Evolutionary conservation across 1,140 invertebrate species (phyloP).

Genomic region (Caerostris extrusa): DNA sequence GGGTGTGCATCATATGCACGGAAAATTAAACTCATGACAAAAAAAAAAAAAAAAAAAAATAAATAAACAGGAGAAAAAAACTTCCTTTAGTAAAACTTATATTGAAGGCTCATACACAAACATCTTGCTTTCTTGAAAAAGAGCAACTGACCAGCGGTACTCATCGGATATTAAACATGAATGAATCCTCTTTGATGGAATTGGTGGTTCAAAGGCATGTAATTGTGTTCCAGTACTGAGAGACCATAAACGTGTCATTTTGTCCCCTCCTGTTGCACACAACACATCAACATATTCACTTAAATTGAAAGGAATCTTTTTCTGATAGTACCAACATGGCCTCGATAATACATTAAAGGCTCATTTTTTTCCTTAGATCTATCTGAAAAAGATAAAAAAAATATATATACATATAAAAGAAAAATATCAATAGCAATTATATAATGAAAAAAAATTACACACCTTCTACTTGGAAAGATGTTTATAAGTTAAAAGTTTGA

Average conservation of each 20-base stretch:
- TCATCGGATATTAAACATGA: neutral
- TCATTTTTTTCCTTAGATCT: neutral
- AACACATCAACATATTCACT: slow-evolving; percentile 17
- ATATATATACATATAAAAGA: too few relatives aligned
- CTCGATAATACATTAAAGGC: neutral
- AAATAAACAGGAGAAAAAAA: neutral
- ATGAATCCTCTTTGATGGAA: neutral
- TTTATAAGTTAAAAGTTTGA: too few relatives aligned
- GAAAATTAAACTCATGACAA: too few relatives aligned
- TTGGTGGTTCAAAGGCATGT: neutral
- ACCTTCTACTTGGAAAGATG: too few relatives aligned
- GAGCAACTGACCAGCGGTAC: neutral
- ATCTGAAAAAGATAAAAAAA: neutral
- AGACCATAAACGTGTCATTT: slow-evolving; percentile 17
- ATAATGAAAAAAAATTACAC: too few relatives aligned
- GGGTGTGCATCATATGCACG: too few relatives aligned
- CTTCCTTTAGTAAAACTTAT: neutral
- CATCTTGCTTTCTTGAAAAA: neutral
- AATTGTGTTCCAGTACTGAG: neutral
- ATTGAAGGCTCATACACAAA: neutral
- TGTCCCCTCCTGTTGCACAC: slow-evolving; percentile 15
- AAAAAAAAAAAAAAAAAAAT: too few relatives aligned
- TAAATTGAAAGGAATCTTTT: slow-evolving; percentile 24
- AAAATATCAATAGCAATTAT: too few relatives aligned
- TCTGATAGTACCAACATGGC: neutral